Conservation (phyloP, 2,888 invertebrate species). For the Philereme vetulata region DNA sequence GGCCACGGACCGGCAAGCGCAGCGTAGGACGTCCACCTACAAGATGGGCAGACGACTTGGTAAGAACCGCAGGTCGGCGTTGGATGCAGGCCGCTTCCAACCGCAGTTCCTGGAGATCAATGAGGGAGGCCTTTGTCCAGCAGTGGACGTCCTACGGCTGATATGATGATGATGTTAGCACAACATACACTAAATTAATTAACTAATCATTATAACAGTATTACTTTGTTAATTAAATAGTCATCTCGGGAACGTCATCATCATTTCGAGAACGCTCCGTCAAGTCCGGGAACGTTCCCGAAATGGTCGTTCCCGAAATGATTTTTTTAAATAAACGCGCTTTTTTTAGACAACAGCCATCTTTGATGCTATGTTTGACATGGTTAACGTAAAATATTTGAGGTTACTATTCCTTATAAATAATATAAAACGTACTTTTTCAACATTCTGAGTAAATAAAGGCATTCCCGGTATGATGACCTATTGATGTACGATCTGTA, state of each 20-base stretch:
- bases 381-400: neutral
- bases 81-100: too few species aligned
- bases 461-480: slow-evolving; percentile 9
- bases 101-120: too few species aligned
- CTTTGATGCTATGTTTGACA: neutral
- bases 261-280: slow-evolving; percentile 12
- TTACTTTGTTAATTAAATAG: neutral
- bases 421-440: slow-evolving; percentile 11
- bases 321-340: slow-evolving; percentile 21
- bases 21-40: too few species aligned
- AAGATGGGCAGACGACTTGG: too few species aligned
- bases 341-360: slow-evolving; percentile 1
- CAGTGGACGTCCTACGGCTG: too few species aligned
- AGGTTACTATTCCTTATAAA: slow-evolving; percentile 9
- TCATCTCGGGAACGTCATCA: slow-evolving; percentile 7
- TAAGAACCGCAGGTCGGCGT: too few species aligned
- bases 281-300: neutral
- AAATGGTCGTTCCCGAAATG: slow-evolving; percentile 14
- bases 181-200: neutral
- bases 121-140: too few species aligned
- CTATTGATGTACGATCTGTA: slow-evolving; percentile 18
- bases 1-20: too few species aligned
- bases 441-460: slow-evolving; percentile 19
- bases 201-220: neutral
- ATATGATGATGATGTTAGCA: too few species aligned